Base-by-base conservation (phyloP, 2,888 invertebrate species). In the Rhaphigaster nebulosa region DNA sequence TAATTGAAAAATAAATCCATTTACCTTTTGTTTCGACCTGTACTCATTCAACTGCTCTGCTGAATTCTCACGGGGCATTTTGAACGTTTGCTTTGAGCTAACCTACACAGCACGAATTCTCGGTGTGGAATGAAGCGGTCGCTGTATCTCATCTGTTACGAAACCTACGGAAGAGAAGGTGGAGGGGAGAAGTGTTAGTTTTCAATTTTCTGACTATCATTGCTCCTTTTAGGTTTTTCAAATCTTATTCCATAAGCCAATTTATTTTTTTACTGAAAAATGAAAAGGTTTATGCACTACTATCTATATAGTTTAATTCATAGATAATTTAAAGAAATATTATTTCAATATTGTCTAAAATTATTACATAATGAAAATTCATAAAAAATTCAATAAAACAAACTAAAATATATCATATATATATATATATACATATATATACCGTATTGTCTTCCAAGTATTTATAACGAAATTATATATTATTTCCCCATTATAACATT, bases 41-140 rank as follows among this genome's bases (percentile, higher is more conserved):
- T 94, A 96, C 92, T 95, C 94, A 92, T 94, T 94, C 90, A 96
- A 94, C 93, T 96, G 96, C 92, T 96, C 95, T 70, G 95, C 93
- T 45, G 96, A 95, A 88, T 95, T 95, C 92, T 96, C 95, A 92
- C 96, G 95, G 54, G 92, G 90, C 92, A 92, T 92, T 12, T 90
- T 91, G 34, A 41, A 50, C n/a, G 50, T 13, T 38, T 45, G 26
- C 1, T 26, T 13, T 26, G 20, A 84, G 1, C n/a, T 84, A 38
- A 45, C 84, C 41, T 38, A 26, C 84, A 50, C 41, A 13, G 26
- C 0, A 1, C 26, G 26, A 45, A n/a, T 8, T 26, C 45, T 45
- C 15, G 45, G n/a, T 15, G 84, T 18, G n/a, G 84, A 84, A n/a
- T 84, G n/a, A n/a, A n/a, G 45, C 26, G 45, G 84, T 8, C 45